Evolutionary conservation across 30 jellyfish, hydroid and myxozoan species (phyloP), one percentile per base, ranked within the genome.

Genomic region (Aurelia aurita complex sp. Pacific): DNA sequence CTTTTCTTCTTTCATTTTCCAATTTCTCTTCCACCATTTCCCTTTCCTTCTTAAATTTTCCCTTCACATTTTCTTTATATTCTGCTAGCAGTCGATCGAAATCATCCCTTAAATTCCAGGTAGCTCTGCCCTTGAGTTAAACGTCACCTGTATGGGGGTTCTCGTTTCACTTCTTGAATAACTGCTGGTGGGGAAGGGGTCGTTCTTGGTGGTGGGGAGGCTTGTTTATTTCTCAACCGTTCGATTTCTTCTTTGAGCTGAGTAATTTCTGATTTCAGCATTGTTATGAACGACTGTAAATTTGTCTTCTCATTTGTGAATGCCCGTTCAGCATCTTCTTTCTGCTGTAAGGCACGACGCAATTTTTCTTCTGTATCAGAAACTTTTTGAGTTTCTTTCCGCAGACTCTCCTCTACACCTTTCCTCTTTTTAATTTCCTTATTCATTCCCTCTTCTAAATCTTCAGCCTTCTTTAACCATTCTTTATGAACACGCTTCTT

Each of bases 221-320:
- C 33, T 11, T 90, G 96, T 46, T 50, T 69, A 35, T 78, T 82
- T 43, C 90, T 68, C 85, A 88, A 43, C 4, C 96, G 86, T 16
- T 94, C 98, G 6, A 88, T 83, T 74, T 94, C 98, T 36, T 88
- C 97, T 74, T 94, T 94, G 8, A 88, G 74, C 36, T 82, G 90
- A n/a, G 71, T 57, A 17, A 94, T 83, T 73, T 94, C 98, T 13
- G 85, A 76, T 61, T 88, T 88, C 32, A 94, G 85, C 97, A 94
- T 88, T 38, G 74, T 64, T 57, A 55, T 88, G 16, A 94, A 36
- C 15, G 98, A 96, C 52, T 94, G 97, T 68, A 89, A 70, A 35
- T 88, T 88, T 2, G 82, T 52, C 76, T 83, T 88, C 43, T 94
- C 98, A 12, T 67, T 64, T 33, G 94, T 69, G 54, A 88, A 84